A percentile compares a stretch with the other conserved stretches of the same genome.
These are phyloP conservation scores for Drosophila melanosoma DNA, from an alignment of 2,888 invertebrate species.

Conservation along the genomic window DNA sequence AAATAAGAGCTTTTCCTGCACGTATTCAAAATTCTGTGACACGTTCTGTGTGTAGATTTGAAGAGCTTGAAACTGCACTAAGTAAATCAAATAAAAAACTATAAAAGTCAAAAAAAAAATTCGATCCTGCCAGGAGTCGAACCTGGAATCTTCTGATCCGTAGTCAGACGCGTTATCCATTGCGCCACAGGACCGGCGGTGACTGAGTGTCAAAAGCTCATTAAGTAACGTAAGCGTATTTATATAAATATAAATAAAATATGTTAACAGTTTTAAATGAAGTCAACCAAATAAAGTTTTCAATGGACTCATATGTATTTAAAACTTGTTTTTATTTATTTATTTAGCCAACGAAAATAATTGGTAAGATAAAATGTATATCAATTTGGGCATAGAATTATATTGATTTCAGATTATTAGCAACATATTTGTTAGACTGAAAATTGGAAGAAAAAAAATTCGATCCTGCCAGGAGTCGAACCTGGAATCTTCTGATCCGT, in stretches of 20 bases:
- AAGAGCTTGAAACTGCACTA: not conserved
- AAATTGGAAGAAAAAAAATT: constrained; percentile 4
- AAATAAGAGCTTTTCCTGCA: not conserved
- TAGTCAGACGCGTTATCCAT: constrained; percentile 84
- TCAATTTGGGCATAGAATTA: not conserved
- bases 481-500: constrained; percentile 85
- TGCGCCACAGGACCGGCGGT: constrained; percentile 66
- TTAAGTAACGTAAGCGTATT: not conserved
- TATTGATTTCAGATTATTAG: not conserved
- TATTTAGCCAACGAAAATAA: not conserved
- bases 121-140: constrained; percentile 75
- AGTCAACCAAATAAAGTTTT: not conserved
- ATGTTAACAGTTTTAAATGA: not conserved
- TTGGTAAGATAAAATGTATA: not conserved
- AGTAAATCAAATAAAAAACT: not conserved
- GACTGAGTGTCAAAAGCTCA: accelerated
- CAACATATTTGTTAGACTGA: not conserved
- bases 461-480: constrained; percentile 85
- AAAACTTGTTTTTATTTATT: not conserved
- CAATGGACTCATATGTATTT: not conserved
- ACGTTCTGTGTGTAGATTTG: not conserved
- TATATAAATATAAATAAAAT: not conserved
- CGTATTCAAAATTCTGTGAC: constrained; percentile 3
- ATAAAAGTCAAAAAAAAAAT: not conserved
- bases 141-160: constrained; percentile 85